phyloP scores from a whole-genome alignment of 2,113 vertebrate genomes.

The Mixornis gularis region DNA sequence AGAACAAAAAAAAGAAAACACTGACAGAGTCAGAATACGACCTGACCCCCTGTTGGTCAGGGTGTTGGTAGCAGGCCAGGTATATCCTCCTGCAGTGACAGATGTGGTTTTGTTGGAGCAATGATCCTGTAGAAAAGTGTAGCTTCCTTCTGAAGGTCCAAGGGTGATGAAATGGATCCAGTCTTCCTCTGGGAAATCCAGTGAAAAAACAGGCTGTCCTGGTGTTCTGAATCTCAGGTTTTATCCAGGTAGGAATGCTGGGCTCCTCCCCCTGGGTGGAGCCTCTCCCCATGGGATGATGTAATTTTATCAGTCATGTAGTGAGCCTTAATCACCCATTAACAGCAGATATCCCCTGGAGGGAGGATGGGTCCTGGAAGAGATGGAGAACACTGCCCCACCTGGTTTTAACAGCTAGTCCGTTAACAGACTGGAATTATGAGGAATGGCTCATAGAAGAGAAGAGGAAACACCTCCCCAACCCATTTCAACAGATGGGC shows the following conservation, averaged over 20 bases:
- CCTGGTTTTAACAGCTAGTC: neutral
- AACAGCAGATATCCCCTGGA: neutral
- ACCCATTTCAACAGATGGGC: neutral
- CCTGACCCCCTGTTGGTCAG: neutral
- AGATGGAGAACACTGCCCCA: neutral
- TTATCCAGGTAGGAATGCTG: neutral
- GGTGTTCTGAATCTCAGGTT: neutral
- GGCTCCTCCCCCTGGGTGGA: neutral
- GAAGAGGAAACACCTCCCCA: neutral
- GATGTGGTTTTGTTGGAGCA: neutral
- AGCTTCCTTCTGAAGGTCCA: neutral
- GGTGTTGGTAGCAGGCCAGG: neutral
- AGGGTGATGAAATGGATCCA: neutral
- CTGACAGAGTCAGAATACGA: neutral
- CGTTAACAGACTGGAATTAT: neutral
- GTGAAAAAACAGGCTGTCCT: neutral
- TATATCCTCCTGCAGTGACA: neutral
- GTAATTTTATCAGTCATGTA: neutral
- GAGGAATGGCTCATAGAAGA: neutral
- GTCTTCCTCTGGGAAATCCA: neutral
- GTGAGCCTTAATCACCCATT: neutral
- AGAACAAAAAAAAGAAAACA: neutral
- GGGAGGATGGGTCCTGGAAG: neutral
- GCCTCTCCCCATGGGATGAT: neutral
- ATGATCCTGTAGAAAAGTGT: neutral